Percentiles rank a stretch among this genome's conserved stretches.
Evolutionary conservation across 1,140 invertebrate species (phyloP).

Genomic region (Bombus difficillimus): DNA sequence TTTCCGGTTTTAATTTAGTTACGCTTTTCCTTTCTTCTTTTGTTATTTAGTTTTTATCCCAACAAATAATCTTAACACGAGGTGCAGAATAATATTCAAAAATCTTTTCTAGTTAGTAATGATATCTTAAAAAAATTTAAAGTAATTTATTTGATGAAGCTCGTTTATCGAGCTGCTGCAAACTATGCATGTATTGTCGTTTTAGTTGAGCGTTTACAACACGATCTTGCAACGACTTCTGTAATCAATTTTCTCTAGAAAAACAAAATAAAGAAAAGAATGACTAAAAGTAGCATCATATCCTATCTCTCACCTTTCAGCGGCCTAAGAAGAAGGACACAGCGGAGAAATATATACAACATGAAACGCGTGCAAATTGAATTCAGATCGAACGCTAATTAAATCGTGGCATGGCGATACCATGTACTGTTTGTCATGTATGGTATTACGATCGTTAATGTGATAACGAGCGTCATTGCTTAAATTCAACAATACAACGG

Average conservation of each 20-base stretch:
- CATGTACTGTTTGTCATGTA: background rate
- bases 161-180: no score
- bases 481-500: background rate
- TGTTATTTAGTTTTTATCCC: no score
- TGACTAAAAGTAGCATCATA: background rate
- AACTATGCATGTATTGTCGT: no score
- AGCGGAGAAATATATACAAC: background rate
- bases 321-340: background rate
- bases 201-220: no score
- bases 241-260: background rate
- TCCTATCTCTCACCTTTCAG: background rate
- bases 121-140: no score
- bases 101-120: no score
- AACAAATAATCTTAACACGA: no score
- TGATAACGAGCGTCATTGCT: background rate
- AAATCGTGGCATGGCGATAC: background rate
- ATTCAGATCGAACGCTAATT: background rate
- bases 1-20: no score
- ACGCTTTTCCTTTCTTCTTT: no score
- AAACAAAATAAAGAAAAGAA: background rate
- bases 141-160: no score
- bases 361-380: background rate
- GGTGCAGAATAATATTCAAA: no score
- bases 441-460: conserved; percentile 1
- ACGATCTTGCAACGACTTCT: no score